Evolutionary conservation across 2,113 vertebrate genomes (phyloP), one percentile per base, ranked within the genome.

Genomic region (Brachyhypopomus occidentalis): DNA sequence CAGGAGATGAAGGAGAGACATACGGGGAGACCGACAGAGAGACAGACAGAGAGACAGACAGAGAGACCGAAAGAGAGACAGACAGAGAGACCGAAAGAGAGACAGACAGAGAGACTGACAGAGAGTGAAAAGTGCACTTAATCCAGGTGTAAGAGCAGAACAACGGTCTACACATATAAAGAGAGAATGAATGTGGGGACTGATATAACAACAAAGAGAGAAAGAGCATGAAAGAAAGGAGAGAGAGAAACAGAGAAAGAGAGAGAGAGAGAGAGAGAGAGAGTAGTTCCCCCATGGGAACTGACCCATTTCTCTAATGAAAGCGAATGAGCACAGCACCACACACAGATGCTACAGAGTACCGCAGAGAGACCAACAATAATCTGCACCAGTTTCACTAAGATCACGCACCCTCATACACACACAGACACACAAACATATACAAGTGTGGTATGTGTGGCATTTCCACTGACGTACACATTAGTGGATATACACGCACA

Each of bases 251-350:
- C 20, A 64, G 75, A 58, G 22, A 25, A 60, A 69, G 34, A 81
- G 73, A 12, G 8, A 69, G 55, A 70, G 60, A 0, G 14, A 67
- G 81, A 75, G 11, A 25, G 27, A 78, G 34, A 72, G 27, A 41
- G 36, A 56, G 17, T 14, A 17, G 30, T 45, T 20, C 34, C 78
- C 74, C 41, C 77, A 66, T 82, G 66, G 72, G 84, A 71, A 64
- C 80, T 85, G 78, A 77, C 80, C 80, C 78, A 82, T 82, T 83
- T 85, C 67, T 83, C 73, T 80, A 83, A 85, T 85, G 73, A 83
- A 82, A 83, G 80, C 9, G 36, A 85, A 80, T 69, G 72, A 85
- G 64, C 73, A 72, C 78, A 76, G 52, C 63, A 64, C 66, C 11
- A 36, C 72, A 66, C 81, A 77, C 77, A 77, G 77, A 80, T 76